Evolutionary conservation across 2,888 invertebrate genomes (phyloP).

Genomic region (Terebella lapidaria): DNA sequence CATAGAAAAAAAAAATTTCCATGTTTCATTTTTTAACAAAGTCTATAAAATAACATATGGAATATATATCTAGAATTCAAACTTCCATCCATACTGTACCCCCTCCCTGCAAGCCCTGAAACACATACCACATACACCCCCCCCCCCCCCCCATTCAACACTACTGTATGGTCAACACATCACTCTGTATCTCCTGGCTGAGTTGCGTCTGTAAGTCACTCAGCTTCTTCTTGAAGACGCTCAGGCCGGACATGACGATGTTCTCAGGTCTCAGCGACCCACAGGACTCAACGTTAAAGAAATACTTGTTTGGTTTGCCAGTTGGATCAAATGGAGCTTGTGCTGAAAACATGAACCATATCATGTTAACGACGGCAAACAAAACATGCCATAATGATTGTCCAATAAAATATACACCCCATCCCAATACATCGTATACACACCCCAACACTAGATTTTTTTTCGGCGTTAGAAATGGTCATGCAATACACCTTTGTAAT

Average conservation of each 20-base stretch:
- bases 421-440: no score
- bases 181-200: slow-evolving; percentile 51
- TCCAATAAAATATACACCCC: not conserved
- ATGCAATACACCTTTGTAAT: no score
- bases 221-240: slow-evolving; percentile 88
- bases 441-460: no score
- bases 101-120: not conserved
- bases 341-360: slow-evolving; percentile 59
- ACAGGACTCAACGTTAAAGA: slow-evolving; percentile 90
- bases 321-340: slow-evolving; percentile 92
- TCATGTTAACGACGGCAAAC: not conserved
- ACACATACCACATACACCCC: not conserved
- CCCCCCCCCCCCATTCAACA: not conserved
- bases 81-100: no score
- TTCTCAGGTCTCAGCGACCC: slow-evolving; percentile 94
- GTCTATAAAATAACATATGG: no score
- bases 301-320: slow-evolving; percentile 95
- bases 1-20: no score
- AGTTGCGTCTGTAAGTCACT: slow-evolving; percentile 78
- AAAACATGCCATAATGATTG: not conserved
- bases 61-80: no score
- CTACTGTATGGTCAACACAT: slow-evolving; percentile 36
- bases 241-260: slow-evolving; percentile 91
- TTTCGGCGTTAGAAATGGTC: no score
- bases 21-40: no score